Conservation (phyloP, 2,888 invertebrate genomes). For the Lathronympha strigana region DNA sequence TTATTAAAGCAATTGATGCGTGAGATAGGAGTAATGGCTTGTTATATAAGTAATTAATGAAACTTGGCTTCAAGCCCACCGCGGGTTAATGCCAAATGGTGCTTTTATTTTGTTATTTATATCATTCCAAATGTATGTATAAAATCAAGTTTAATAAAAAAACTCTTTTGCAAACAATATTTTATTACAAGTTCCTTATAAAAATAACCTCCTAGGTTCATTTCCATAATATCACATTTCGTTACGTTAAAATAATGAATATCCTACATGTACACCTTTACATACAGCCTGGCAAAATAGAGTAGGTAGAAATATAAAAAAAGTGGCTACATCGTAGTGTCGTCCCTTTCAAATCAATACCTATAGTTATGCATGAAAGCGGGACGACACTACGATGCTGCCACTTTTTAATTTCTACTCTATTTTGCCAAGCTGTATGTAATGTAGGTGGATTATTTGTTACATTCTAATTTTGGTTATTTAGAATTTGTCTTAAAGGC, state of each 20-base stretch:
- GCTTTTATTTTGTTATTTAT: slow-evolving; percentile 32
- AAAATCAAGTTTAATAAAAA: slow-evolving; percentile 25
- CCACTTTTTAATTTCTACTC: too few relatives aligned
- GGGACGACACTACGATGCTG: too few relatives aligned
- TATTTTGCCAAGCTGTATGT: too few relatives aligned
- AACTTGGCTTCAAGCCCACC: slow-evolving; percentile 3
- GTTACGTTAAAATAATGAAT: not conserved
- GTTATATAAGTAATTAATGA: slow-evolving; percentile 24
- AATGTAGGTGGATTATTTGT: not conserved
- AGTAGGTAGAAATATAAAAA: too few relatives aligned
- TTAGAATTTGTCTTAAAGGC: slow-evolving; percentile 22
- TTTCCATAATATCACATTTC: slow-evolving; percentile 40
- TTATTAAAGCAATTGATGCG: slow-evolving; percentile 16
- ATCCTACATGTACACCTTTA: too few relatives aligned
- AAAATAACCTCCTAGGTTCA: slow-evolving; percentile 39
- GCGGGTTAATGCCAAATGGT: slow-evolving; percentile 25
- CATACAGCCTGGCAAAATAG: too few relatives aligned
- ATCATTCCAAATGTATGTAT: slow-evolving; percentile 31
- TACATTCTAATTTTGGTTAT: not conserved
- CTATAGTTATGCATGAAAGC: too few relatives aligned
- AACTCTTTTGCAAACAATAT: not conserved
- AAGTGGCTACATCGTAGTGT: too few relatives aligned
- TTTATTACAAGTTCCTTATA: slow-evolving; percentile 31
- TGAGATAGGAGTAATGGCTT: slow-evolving; percentile 20
- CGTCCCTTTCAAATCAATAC: too few relatives aligned